Percentiles rank a stretch among this genome's conserved stretches.
phyloP scores from a whole-genome alignment of 1,140 invertebrate genomes.

The Diabrotica undecimpunctata region DNA sequence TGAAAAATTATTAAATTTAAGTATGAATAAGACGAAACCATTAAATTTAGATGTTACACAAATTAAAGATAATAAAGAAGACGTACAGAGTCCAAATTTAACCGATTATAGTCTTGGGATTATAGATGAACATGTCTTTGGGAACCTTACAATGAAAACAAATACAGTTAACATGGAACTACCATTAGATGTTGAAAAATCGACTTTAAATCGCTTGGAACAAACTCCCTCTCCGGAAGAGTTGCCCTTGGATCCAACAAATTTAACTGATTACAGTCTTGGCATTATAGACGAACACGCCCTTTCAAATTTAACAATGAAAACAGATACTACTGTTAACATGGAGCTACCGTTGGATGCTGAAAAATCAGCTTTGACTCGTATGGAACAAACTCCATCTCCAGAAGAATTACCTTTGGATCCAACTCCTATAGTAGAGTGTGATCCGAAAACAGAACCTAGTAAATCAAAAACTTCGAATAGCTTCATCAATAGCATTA shows the following conservation, averaged over 20 bases:
- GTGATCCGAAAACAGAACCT: slow-evolving; percentile 53
- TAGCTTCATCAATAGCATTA: slow-evolving; percentile 78
- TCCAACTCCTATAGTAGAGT: slow-evolving; percentile 52
- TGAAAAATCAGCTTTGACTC: slow-evolving; percentile 31
- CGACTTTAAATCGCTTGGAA: slow-evolving; percentile 53
- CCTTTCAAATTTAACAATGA: slow-evolving; percentile 33
- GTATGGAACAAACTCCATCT: slow-evolving; percentile 72
- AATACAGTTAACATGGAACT: slow-evolving; percentile 59
- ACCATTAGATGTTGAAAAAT: slow-evolving; percentile 47
- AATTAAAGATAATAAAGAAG: slow-evolving; percentile 13
- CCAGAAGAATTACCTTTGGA: slow-evolving; percentile 77
- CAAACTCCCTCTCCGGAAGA: slow-evolving; percentile 79
- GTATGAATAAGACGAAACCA: neutral
- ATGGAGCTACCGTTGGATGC: slow-evolving; percentile 56
- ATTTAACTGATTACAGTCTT: slow-evolving; percentile 40
- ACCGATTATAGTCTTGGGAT: slow-evolving; percentile 42
- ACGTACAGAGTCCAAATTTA: slow-evolving; percentile 37
- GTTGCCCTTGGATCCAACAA: slow-evolving; percentile 66
- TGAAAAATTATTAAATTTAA: neutral
- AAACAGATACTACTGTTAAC: slow-evolving; percentile 55
- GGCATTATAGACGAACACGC: slow-evolving; percentile 40
- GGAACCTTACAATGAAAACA: slow-evolving; percentile 37
- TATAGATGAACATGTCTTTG: slow-evolving; percentile 38
- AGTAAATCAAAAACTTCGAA: slow-evolving; percentile 59
- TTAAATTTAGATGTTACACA: neutral